Evolutionary conservation across 2,113 vertebrate species (phyloP).

Genomic region (Thomomys bottae): DNA sequence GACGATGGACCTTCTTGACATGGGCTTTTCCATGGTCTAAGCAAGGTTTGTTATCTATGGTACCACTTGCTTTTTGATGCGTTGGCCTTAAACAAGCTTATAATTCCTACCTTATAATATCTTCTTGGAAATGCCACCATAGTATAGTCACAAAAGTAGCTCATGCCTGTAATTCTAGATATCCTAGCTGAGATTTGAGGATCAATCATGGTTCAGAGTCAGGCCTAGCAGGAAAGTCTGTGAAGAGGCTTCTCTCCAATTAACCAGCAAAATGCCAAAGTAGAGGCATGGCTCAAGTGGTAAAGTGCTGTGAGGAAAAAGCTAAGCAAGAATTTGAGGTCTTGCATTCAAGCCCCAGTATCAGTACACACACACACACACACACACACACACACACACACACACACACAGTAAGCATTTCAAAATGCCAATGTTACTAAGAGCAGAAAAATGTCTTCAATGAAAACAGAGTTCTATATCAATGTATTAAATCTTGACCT

Average conservation of each 20-base stretch:
- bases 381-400: too few relatives aligned
- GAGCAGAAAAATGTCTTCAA: not conserved
- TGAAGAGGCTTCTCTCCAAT: too few relatives aligned
- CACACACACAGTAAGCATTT: constrained; percentile 14
- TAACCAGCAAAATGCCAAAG: too few relatives aligned
- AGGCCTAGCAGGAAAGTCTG: too few relatives aligned
- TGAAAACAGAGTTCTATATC: not conserved
- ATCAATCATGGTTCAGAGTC: too few relatives aligned
- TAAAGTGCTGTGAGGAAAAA: too few relatives aligned
- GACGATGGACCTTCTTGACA: not conserved
- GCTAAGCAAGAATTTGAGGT: too few relatives aligned
- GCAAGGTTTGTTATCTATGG: not conserved
- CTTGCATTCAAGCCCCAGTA: too few relatives aligned
- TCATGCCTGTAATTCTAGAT: not conserved
- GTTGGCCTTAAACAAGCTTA: not conserved
- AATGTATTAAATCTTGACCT: not conserved
- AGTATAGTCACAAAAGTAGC: not conserved
- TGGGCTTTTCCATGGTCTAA: not conserved
- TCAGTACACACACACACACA: too few relatives aligned
- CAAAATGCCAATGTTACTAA: not conserved
- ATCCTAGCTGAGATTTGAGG: too few relatives aligned
- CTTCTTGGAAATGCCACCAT: not conserved
- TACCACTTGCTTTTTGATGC: not conserved
- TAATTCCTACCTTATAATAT: not conserved
- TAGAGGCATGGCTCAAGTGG: too few relatives aligned